Evolutionary conservation across 2,888 invertebrate genomes (phyloP).

Genomic region (Pecten maximus): DNA sequence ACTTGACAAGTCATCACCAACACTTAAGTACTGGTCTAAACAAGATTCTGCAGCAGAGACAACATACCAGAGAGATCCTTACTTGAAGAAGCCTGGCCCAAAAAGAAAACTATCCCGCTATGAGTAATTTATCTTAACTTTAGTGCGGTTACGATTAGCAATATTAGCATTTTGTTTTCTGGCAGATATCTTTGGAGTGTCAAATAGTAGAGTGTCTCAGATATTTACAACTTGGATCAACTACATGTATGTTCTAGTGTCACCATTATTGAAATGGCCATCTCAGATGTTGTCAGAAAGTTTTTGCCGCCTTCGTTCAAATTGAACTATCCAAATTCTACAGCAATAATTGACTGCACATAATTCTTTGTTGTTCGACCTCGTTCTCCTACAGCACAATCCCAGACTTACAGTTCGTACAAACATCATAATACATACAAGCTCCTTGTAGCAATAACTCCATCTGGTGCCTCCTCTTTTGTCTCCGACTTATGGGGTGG

Average conservation of each 20-base stretch:
- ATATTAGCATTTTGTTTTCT: no score
- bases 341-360: conserved; percentile 33
- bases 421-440: conserved; percentile 41
- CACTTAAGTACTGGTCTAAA: conserved; percentile 37
- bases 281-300: not conserved
- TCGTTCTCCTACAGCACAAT: conserved; percentile 30
- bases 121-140: conserved; percentile 35
- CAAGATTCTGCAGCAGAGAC: conserved; percentile 13
- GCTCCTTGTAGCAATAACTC: conserved; percentile 18
- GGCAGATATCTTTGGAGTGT: no score
- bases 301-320: no score
- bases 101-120: no score
- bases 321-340: no score
- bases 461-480: conserved; percentile 39
- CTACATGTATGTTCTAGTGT: conserved; percentile 2
- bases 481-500: conserved; percentile 36
- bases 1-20: conserved; percentile 3
- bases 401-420: conserved; percentile 29
- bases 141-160: no score
- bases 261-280: not conserved
- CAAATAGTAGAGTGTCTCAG: conserved; percentile 38
- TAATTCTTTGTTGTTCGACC: conserved; percentile 31
- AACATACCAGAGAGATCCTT: no score
- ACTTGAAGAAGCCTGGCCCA: no score
- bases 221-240: conserved; percentile 36